A percentile compares a stretch with the other conserved stretches of the same genome.
Evolutionary conservation across 2,888 invertebrate species (phyloP).

Genomic region (Pyrochroa serraticornis): DNA sequence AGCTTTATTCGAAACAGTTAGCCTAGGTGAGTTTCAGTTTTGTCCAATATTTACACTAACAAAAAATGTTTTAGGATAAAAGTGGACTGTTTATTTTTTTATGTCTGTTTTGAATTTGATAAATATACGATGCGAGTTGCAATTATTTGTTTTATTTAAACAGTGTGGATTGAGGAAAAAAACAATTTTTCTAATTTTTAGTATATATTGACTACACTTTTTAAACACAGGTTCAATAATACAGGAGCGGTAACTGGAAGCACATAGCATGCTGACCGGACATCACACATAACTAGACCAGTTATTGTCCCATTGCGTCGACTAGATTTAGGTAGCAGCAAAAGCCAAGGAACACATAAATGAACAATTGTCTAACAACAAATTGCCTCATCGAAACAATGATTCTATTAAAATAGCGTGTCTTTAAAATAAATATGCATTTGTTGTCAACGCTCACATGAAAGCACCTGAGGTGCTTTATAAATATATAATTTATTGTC

Average conservation of each 20-base stretch:
- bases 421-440: conserved; percentile 33
- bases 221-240: conserved; percentile 51
- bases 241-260: conserved; percentile 54
- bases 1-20: conserved; percentile 38
- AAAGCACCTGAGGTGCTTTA: conserved; percentile 38
- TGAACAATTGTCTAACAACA: conserved; percentile 34
- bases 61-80: background rate
- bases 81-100: background rate
- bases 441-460: conserved; percentile 46
- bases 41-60: background rate
- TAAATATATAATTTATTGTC: conserved; percentile 49
- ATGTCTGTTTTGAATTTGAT: background rate
- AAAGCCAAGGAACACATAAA: conserved; percentile 54
- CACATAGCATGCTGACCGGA: conserved; percentile 54
- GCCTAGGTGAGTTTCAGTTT: background rate
- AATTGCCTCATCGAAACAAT: conserved; percentile 24
- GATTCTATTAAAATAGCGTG: conserved; percentile 41
- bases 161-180: background rate
- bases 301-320: conserved; percentile 46
- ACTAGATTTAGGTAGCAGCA: conserved; percentile 45
- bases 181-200: conserved; percentile 28
- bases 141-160: background rate
- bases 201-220: conserved; percentile 52
- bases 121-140: background rate
- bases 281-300: conserved; percentile 49